Conservation (phyloP, 92 coral and sea anemone genomes). For the Zoanthus gigantus region DNA sequence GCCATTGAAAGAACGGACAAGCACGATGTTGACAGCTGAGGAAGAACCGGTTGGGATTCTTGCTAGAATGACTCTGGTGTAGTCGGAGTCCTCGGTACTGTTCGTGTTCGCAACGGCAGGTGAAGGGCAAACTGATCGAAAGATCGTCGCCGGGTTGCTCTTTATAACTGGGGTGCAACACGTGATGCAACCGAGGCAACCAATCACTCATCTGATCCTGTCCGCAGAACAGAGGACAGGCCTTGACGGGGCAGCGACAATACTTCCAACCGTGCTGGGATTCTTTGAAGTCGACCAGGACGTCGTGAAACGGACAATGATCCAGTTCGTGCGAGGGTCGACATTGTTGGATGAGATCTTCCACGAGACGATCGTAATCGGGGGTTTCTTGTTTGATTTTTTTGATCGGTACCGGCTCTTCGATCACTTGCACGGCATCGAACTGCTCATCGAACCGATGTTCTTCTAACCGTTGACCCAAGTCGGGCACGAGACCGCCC, state of each 20-base stretch:
- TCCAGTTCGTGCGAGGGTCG: not conserved
- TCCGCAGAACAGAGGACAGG: slow-evolving; percentile 13
- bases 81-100: not conserved
- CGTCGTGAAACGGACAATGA: slow-evolving; percentile 25
- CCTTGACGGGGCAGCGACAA: slow-evolving; percentile 19
- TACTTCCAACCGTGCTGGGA: slow-evolving; percentile 8
- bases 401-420: not conserved
- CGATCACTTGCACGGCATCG: not conserved
- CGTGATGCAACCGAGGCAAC: slow-evolving; percentile 11
- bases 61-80: not conserved
- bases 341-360: not conserved
- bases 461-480: slow-evolving; percentile 16
- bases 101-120: slow-evolving; percentile 1
- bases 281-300: not conserved
- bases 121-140: slow-evolving; percentile 11
- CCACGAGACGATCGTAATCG: slow-evolving; percentile 9
- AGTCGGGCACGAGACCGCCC: slow-evolving; percentile 14
- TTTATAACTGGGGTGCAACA: slow-evolving; percentile 8
- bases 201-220: slow-evolving; percentile 4
- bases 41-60: slow-evolving; percentile 18
- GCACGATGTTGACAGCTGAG: slow-evolving; percentile 26
- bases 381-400: not conserved
- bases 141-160: slow-evolving; percentile 6
- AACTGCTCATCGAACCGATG: slow-evolving; percentile 20
- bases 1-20: slow-evolving; percentile 25